These are phyloP conservation scores for Tonatia bakeri DNA, from an alignment of 2,113 vertebrate species.

Conservation along the genomic window DNA sequence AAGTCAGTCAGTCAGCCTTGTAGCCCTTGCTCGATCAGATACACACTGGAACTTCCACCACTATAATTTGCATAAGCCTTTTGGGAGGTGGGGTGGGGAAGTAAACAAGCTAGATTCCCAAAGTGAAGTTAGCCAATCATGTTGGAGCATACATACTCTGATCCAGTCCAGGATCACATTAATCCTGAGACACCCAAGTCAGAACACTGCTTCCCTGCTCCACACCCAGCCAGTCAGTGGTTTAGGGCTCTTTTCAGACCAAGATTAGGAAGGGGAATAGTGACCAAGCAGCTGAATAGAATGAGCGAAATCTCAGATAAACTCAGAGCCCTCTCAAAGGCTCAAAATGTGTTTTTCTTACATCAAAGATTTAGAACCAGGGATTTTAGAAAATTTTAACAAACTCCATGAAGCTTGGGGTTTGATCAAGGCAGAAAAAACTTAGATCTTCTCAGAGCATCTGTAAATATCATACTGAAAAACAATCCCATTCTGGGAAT, in stretches of 20 bases:
- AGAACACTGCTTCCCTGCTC: neutral
- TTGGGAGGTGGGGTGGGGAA: neutral
- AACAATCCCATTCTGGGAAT: neutral
- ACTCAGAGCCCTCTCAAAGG: neutral
- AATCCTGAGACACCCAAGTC: neutral
- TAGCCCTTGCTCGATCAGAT: neutral
- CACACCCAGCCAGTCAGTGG: neutral
- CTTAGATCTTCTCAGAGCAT: neutral
- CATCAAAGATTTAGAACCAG: neutral
- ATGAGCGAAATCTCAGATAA: neutral
- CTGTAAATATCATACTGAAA: neutral
- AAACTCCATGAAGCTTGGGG: neutral
- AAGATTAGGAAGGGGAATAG: neutral
- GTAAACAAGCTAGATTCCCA: neutral
- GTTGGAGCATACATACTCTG: fast-evolving
- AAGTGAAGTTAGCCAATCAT: neutral
- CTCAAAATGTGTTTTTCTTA: neutral
- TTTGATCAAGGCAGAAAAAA: neutral
- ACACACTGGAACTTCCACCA: neutral
- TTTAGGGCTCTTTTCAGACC: neutral
- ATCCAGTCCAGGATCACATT: neutral
- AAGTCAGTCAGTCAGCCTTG: neutral
- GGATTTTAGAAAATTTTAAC: neutral
- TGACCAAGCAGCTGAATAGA: neutral
- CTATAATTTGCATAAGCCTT: neutral